Conservation (phyloP, 2,888 invertebrate species). For the Yponomeuta evonymella region DNA sequence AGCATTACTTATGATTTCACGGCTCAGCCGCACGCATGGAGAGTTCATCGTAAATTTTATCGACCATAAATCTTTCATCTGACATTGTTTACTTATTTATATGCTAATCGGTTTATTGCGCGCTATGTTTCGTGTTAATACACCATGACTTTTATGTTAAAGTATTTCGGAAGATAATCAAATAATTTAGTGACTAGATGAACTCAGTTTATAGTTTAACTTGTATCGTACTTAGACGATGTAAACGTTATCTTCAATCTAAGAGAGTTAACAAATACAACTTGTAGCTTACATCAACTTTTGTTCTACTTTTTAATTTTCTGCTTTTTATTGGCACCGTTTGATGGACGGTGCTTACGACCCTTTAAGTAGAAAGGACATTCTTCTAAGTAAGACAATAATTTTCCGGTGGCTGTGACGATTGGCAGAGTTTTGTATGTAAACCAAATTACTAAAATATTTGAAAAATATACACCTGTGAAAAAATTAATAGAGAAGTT, state of each 20-base stretch:
- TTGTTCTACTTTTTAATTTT: too few relatives aligned
- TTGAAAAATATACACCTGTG: too few relatives aligned
- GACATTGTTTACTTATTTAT: constrained; percentile 38
- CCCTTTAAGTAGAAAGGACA: too few relatives aligned
- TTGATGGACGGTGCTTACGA: too few relatives aligned
- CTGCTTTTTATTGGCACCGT: too few relatives aligned
- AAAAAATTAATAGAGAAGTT: too few relatives aligned
- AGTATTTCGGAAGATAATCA: not conserved
- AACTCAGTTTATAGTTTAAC: constrained; percentile 1
- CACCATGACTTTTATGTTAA: not conserved
- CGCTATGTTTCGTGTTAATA: not conserved
- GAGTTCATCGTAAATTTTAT: constrained; percentile 40
- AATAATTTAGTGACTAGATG: constrained; percentile 22
- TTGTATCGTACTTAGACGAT: not conserved
- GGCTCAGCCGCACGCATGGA: constrained; percentile 21
- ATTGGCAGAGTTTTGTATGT: too few relatives aligned
- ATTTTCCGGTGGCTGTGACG: too few relatives aligned
- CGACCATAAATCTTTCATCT: constrained; percentile 40
- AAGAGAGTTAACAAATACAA: too few relatives aligned
- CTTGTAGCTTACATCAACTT: too few relatives aligned
- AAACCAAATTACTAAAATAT: too few relatives aligned
- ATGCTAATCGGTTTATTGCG: constrained; percentile 28
- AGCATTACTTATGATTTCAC: constrained; percentile 26
- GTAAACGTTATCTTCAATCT: not conserved
- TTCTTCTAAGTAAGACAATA: too few relatives aligned